Conservation (phyloP, 2,797 vertebrate genomes). For the Echiichthys vipera region DNA sequence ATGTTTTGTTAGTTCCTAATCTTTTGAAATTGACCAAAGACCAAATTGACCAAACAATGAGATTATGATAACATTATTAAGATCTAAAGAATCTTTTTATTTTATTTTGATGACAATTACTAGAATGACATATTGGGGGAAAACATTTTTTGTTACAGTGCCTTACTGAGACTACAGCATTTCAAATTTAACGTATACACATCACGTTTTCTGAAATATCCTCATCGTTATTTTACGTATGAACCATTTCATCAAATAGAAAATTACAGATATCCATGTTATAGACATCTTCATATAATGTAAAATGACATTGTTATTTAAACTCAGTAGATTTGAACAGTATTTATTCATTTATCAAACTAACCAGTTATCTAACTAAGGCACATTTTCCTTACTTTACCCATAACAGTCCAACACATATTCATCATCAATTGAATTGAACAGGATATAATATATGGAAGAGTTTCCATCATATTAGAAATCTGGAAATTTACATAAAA, state of each 20-base stretch:
- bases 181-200: no score
- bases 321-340: no score
- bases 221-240: not conserved
- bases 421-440: not conserved
- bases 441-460: no score
- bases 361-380: not conserved
- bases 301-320: not conserved
- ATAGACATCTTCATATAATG: not conserved
- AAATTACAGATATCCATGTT: not conserved
- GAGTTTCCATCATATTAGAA: no score
- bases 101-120: not conserved
- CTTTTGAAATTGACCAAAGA: no score
- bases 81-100: not conserved
- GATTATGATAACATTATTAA: no score
- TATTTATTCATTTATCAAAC: not conserved
- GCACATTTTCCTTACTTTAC: no score
- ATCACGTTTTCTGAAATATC: not conserved
- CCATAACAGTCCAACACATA: no score
- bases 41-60: no score
- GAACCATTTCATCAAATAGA: not conserved
- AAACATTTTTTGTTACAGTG: not conserved
- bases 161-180: not conserved
- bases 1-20: no score
- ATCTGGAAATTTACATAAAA: no score
- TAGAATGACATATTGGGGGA: not conserved